phyloP scores from a whole-genome alignment of 2,113 vertebrate species.

The Empidonax alnorum region DNA sequence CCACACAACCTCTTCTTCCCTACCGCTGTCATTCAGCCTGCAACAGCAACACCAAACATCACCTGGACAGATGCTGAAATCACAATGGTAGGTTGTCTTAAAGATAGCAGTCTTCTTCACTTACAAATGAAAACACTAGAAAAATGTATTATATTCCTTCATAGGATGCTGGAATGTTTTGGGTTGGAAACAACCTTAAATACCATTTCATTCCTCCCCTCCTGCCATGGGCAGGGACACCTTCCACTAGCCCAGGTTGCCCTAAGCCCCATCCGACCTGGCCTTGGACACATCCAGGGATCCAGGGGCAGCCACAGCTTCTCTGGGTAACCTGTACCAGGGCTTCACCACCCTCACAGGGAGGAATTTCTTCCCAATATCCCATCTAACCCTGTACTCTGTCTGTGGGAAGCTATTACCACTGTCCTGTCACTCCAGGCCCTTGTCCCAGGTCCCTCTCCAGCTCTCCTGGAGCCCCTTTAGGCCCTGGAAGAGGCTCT shows the following conservation, averaged over 20 bases:
- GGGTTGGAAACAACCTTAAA: neutral
- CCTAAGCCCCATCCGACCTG: fast-evolving
- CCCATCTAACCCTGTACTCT: fast-evolving
- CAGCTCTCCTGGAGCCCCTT: neutral
- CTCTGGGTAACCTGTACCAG: neutral
- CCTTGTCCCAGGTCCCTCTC: neutral
- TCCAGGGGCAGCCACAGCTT: neutral
- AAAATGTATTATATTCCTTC: neutral
- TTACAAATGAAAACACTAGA: neutral
- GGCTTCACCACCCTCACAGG: fast-evolving
- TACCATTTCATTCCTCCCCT: fast-evolving
- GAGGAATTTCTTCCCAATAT: neutral
- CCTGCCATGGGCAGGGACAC: neutral
- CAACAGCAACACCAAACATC: slow-evolving; percentile 79
- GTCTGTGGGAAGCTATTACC: neutral
- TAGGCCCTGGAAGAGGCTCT: neutral
- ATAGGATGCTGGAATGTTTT: neutral
- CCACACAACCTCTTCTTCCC: slow-evolving; percentile 89
- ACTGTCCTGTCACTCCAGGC: fast-evolving
- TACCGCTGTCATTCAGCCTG: slow-evolving; percentile 77
- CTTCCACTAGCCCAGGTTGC: fast-evolving
- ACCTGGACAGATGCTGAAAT: slow-evolving; percentile 85
- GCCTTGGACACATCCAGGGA: neutral
- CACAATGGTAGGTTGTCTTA: slow-evolving; percentile 75
- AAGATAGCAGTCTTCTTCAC: neutral